These are phyloP conservation scores for Diplolepis rosae DNA, from an alignment of 2,888 invertebrate species.

Conservation along the genomic window DNA sequence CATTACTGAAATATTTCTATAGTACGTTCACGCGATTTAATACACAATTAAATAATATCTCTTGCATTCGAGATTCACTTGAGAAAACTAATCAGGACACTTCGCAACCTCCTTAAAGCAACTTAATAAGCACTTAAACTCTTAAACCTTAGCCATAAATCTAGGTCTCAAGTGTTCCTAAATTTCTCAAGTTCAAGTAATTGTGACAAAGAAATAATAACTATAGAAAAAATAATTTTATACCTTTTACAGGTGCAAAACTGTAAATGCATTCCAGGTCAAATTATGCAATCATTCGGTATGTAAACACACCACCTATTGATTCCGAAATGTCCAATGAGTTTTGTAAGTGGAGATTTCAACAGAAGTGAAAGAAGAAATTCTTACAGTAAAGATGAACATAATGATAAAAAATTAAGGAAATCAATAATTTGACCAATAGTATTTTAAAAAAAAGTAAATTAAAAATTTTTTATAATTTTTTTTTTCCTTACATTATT, in stretches of 20 bases:
- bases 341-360: constrained; percentile 4
- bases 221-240: not conserved
- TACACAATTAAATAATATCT: not conserved
- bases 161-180: not conserved
- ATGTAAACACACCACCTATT: constrained; percentile 23
- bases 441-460: too few relatives aligned
- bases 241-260: constrained; percentile 9
- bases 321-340: constrained; percentile 14
- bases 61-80: not conserved
- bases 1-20: not conserved
- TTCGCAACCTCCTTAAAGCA: not conserved
- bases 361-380: constrained; percentile 10
- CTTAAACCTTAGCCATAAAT: not conserved
- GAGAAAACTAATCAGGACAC: not conserved
- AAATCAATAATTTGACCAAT: not conserved
- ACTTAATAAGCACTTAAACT: not conserved
- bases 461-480: too few relatives aligned
- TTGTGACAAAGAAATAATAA: not conserved
- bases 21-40: not conserved
- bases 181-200: constrained; percentile 1
- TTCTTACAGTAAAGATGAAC: not conserved
- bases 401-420: not conserved
- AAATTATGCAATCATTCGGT: constrained; percentile 14
- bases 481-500: too few relatives aligned
- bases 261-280: constrained; percentile 29